phyloP scores from a whole-genome alignment of 2,113 vertebrate species.

The Pterophyllum scalare region DNA sequence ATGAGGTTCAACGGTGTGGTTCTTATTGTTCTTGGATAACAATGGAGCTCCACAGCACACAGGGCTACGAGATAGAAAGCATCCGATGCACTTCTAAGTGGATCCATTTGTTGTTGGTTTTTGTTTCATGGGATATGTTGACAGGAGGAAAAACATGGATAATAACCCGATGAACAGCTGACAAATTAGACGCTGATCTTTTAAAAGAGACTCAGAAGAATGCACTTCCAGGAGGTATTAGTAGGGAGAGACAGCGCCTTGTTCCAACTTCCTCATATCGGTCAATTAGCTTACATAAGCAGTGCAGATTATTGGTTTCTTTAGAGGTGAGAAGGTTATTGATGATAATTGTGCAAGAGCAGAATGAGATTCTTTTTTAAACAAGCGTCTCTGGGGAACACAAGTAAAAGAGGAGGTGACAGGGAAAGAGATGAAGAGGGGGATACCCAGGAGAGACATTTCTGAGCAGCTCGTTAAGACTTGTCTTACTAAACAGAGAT shows the following conservation, averaged over 20 bases:
- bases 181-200: neutral
- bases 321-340: constrained; percentile 28
- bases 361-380: neutral
- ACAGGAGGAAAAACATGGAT: neutral
- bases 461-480: constrained; percentile 22
- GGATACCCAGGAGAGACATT: constrained; percentile 26
- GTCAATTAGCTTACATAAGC: constrained; percentile 9
- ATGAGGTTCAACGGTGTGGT: neutral
- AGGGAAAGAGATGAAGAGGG: constrained; percentile 18
- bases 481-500: constrained; percentile 51
- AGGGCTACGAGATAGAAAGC: neutral
- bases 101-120: neutral
- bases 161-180: neutral
- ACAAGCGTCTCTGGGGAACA: neutral
- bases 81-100: neutral
- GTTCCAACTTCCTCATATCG: constrained; percentile 14
- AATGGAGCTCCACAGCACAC: neutral
- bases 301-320: neutral
- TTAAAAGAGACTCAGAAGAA: neutral
- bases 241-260: neutral
- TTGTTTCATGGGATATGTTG: neutral
- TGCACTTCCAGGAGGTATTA: neutral
- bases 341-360: neutral
- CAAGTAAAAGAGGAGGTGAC: constrained; percentile 1
- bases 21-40: neutral